phyloP scores from a whole-genome alignment of 2,888 invertebrate species.

The Lithophane semibrunnea region DNA sequence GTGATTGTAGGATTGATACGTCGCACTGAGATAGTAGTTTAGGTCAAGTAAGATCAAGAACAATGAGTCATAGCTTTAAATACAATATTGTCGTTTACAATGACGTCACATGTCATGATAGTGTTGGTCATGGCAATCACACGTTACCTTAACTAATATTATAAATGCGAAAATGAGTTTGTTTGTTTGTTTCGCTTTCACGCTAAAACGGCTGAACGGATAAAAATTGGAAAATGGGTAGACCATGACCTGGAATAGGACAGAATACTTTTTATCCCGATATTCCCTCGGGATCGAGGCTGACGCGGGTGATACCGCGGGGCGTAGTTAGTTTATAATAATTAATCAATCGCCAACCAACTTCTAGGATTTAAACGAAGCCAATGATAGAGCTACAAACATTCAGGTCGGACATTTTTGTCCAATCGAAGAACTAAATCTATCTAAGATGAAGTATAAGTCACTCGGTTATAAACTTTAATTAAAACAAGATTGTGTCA shows the following conservation, averaged over 20 bases:
- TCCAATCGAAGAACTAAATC: not conserved
- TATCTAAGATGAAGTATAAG: not conserved
- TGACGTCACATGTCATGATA: constrained; percentile 34
- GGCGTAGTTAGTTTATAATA: too few relatives aligned
- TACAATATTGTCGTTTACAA: constrained; percentile 28
- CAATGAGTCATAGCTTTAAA: constrained; percentile 40
- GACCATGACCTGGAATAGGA: too few relatives aligned
- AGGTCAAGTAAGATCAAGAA: constrained; percentile 49
- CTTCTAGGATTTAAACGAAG: not conserved
- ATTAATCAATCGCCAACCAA: too few relatives aligned
- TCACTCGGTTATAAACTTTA: not conserved
- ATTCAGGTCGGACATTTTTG: not conserved
- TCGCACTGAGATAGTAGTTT: constrained; percentile 21
- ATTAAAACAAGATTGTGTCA: not conserved
- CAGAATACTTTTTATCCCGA: too few relatives aligned
- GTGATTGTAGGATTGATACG: not conserved
- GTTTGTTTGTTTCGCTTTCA: too few relatives aligned
- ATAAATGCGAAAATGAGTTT: too few relatives aligned
- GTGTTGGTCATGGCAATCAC: constrained; percentile 18
- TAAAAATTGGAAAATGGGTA: too few relatives aligned
- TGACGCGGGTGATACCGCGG: too few relatives aligned
- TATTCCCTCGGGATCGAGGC: too few relatives aligned
- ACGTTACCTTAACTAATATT: not conserved
- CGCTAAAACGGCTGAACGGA: too few relatives aligned
- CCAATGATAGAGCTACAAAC: not conserved